phyloP scores from a whole-genome alignment of 2,888 invertebrate genomes.

The Acronicta psi region DNA sequence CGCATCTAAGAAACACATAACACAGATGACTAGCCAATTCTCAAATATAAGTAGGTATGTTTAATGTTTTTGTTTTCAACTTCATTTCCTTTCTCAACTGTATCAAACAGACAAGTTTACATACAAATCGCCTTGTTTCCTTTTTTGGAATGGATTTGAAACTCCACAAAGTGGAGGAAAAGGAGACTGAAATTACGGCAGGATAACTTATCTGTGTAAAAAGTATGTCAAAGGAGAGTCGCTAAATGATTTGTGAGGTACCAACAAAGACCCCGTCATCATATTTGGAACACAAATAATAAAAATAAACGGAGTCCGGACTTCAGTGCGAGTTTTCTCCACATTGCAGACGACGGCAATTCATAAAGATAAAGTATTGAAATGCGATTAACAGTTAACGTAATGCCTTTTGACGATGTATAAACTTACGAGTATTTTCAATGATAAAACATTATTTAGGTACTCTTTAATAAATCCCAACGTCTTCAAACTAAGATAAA shows the following conservation, averaged over 20 bases:
- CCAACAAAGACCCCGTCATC: constrained; percentile 55
- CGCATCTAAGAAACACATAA: too few relatives aligned
- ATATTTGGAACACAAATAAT: constrained; percentile 68
- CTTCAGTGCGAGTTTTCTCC: constrained; percentile 72
- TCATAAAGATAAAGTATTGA: constrained; percentile 78
- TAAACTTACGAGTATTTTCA: constrained; percentile 69
- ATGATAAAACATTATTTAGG: constrained; percentile 76
- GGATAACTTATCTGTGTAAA: constrained; percentile 26
- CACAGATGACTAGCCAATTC: too few relatives aligned
- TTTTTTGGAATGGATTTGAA: too few relatives aligned
- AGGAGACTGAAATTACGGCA: too few relatives aligned
- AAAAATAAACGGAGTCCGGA: constrained; percentile 68
- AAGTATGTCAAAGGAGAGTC: constrained; percentile 43
- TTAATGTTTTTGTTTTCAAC: too few relatives aligned
- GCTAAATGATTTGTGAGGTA: constrained; percentile 40
- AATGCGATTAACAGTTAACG: constrained; percentile 77
- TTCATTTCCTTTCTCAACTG: not conserved
- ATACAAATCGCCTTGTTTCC: too few relatives aligned
- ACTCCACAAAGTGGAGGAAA: too few relatives aligned
- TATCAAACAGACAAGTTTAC: constrained; percentile 22
- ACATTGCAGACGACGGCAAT: constrained; percentile 69
- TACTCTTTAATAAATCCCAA: constrained; percentile 75
- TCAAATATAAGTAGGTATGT: too few relatives aligned
- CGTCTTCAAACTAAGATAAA: constrained; percentile 61
- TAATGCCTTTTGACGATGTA: constrained; percentile 75